A percentile compares a stretch with the other conserved stretches of the same genome.
These are phyloP conservation scores for Tyto alba DNA, from an alignment of 2,113 vertebrate species.

Conservation along the genomic window DNA sequence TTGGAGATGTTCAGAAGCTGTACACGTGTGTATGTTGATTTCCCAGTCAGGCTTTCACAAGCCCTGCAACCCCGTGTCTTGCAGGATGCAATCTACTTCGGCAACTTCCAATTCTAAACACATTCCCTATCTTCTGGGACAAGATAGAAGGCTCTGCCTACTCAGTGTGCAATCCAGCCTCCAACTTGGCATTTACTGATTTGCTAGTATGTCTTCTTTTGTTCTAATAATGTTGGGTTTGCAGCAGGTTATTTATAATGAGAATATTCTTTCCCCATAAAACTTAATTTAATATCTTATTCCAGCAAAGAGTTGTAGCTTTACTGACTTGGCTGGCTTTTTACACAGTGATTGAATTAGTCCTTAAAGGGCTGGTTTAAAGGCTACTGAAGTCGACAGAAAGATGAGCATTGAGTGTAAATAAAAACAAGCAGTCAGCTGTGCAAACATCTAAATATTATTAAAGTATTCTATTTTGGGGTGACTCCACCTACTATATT, in stretches of 20 bases:
- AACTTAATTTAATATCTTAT: background rate
- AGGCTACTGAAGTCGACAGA: background rate
- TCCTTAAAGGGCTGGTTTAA: background rate
- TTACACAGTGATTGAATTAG: background rate
- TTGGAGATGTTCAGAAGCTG: background rate
- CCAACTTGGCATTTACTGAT: background rate
- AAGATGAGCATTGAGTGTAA: background rate
- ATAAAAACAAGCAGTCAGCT: background rate
- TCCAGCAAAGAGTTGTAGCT: background rate
- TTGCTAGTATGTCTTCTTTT: background rate
- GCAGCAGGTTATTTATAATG: background rate
- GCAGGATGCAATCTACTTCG: background rate
- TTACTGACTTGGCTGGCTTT: background rate
- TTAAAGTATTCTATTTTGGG: background rate
- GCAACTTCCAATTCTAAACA: background rate
- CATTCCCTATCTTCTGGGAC: background rate
- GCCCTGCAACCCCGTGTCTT: background rate
- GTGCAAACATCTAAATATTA: background rate
- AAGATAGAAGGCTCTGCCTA: background rate
- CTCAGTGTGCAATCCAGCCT: background rate
- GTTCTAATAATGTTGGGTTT: background rate
- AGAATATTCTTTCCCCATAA: background rate
- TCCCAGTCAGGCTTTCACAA: background rate
- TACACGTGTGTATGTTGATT: accelerated
- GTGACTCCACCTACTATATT: background rate